These are phyloP conservation scores for Phataginus tetradactyla DNA, from an alignment of 2,797 vertebrate species.

Conservation along the genomic window DNA sequence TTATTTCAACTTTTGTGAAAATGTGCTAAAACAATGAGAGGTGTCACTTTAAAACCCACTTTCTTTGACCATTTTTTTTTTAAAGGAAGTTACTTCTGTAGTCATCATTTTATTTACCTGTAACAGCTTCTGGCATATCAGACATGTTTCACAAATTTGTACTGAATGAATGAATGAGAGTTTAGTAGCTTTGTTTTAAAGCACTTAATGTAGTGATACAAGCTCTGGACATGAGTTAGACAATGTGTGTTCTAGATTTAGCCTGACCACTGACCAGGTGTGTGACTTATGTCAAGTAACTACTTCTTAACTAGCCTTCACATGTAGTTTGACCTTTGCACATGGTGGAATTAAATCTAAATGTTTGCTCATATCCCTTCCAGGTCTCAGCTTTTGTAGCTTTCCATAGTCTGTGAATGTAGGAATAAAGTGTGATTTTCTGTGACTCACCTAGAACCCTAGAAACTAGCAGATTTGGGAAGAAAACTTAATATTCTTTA, in stretches of 20 bases:
- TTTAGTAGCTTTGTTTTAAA: conserved; percentile 17
- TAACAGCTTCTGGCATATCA: background rate
- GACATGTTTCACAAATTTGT: background rate
- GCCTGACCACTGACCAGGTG: background rate
- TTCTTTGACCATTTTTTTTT: background rate
- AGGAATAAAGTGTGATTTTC: background rate
- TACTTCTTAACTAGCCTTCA: background rate
- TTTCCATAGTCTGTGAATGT: background rate
- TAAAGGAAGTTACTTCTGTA: background rate
- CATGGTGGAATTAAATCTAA: conserved; percentile 17
- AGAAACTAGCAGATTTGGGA: conserved; percentile 37
- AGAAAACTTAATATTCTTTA: conserved; percentile 39
- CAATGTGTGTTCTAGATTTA: background rate
- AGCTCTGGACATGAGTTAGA: background rate
- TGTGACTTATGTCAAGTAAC: background rate
- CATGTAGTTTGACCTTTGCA: conserved; percentile 21
- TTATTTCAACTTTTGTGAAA: conserved; percentile 36
- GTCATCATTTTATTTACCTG: conserved; percentile 1
- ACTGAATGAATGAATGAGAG: conserved; percentile 25
- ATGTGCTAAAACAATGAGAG: background rate
- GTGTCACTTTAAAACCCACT: background rate
- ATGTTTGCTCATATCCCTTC: conserved; percentile 11
- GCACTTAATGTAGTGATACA: background rate
- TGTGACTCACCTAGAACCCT: background rate
- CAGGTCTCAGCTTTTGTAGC: background rate